phyloP scores from a whole-genome alignment of 1,140 invertebrate species.

The Nautilus pompilius region DNA sequence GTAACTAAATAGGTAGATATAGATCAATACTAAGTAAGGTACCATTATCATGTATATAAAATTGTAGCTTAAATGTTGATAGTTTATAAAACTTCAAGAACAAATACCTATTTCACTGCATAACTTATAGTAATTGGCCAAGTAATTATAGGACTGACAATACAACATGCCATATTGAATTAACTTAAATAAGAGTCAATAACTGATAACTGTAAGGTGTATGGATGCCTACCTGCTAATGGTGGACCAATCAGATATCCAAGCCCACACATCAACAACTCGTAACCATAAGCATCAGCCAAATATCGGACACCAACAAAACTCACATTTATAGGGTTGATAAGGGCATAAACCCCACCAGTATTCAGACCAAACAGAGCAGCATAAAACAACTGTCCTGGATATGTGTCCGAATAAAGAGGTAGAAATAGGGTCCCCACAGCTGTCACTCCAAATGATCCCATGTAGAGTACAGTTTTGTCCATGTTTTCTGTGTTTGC shows the following conservation, averaged over 20 bases:
- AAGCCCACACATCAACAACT: conserved; percentile 5
- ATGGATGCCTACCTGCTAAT: background rate
- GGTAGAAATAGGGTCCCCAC: conserved; percentile 6
- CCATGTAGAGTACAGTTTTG: conserved; percentile 1
- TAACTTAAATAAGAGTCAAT: no score
- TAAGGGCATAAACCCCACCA: conserved; percentile 5
- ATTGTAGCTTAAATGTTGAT: no score
- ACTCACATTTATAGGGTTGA: background rate
- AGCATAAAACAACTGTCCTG: conserved; percentile 5
- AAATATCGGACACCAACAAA: background rate
- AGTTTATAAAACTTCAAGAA: no score
- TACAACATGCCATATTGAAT: no score
- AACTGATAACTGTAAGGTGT: no score
- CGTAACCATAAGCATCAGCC: background rate
- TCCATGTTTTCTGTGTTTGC: conserved; percentile 1
- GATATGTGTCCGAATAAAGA: conserved; percentile 5
- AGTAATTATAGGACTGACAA: no score
- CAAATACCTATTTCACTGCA: no score
- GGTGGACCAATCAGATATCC: conserved; percentile 6
- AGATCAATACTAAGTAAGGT: no score
- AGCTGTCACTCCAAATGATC: conserved; percentile 3
- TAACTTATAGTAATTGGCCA: no score
- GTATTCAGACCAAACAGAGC: conserved; percentile 9
- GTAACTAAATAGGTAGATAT: no score
- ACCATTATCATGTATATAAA: no score